Base-by-base conservation (phyloP, 2,113 vertebrate species). In the Oenanthe melanoleuca region DNA sequence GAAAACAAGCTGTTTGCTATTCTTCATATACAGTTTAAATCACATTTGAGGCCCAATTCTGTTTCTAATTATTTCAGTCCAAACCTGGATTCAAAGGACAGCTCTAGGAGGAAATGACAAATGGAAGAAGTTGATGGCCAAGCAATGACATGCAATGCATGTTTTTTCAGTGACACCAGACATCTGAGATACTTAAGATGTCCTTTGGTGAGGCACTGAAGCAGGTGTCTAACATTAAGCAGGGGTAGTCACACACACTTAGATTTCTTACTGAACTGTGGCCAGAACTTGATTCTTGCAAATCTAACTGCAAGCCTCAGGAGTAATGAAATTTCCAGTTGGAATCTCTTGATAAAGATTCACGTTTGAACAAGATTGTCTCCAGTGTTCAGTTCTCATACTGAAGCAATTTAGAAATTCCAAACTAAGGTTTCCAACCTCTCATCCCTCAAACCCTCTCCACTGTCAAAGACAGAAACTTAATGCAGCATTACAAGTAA, bases 341-440 rank as follows among this genome's bases (percentile, higher is more conserved):
- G 34, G 67, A 66, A 80, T 47, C 70, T 92, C 50, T 73, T 55
- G 38, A 59, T 59, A 44, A 63, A 89, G 75, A n/a, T 67, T 93
- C 38, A 44, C 1, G 1, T 88, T 97, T 69, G 80, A 86, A 61
- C 33, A 80, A 93, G 97, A 97, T 96, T 97, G 97, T 98, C 97
- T 91, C 92, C 78, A 63, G 28, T 70, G 60, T 40, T 94, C 79
- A 67, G 49, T 74, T 71, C 34, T 29, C 0, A 0, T 60, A 66
- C 47, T 65, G 53, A 94, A 96, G 53, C 26, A 89, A 86, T 74
- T 92, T 50, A 74, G 42, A 64, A 88, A 78, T 86, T 92, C 75
- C 80, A 71, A 71, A 78, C 34, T 9, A 85, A 73, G 52, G 79
- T 60, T 94, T 95, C 37, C 80, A 90, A 11, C 19, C n/a, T 88